Evolutionary conservation across 2,113 vertebrate species (phyloP), one percentile per base, ranked within the genome.

Genomic region (Talpa occidentalis): DNA sequence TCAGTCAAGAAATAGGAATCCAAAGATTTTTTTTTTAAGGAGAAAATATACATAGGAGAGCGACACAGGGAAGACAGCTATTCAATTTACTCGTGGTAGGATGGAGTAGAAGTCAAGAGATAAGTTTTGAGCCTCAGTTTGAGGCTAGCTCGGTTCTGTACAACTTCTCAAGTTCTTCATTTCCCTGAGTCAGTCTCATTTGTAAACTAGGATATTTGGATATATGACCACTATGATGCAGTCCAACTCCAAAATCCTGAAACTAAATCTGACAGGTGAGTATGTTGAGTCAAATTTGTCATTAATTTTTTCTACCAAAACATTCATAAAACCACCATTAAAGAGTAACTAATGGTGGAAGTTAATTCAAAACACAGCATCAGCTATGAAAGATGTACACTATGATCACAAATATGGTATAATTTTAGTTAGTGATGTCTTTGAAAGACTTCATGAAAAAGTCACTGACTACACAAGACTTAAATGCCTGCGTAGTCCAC

Each of bases 221-320:
- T 70, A 77, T 6, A 8, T 22, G 56, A 74, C 60, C 70, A 42
- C 70, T 88, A 67, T 21, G 10, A 79, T 78, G 37, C 62, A 4
- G 62, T 62, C 40, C 44, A 78, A 91, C n/a, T 88, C 28, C 49
- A 67, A 82, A 88, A 82, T 76, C 30, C 84, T 66, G 0, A 62
- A 86, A 77, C 86, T 88, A 74, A 92, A 93, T 67, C 67, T 90
- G 64, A 94, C 52, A 84, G 21, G 21, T 22, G 76, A 59, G 14
- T 35, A 93, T 64, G 60, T 37, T 93, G 74, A 94, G 52, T 70
- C 90, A 90, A 81, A 94, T 94, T 77, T 96, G 78, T 86, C 73
- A 78, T 88, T 87, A 89, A 73, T 86, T 95, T 93, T 86, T 95
- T 93, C 67, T 89, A 93, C 49, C 64, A 83, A 84, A 85, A 64